Base-by-base conservation (phyloP, 35 echinoderm and acorn worm genomes). In the Lytechinus variegatus region DNA sequence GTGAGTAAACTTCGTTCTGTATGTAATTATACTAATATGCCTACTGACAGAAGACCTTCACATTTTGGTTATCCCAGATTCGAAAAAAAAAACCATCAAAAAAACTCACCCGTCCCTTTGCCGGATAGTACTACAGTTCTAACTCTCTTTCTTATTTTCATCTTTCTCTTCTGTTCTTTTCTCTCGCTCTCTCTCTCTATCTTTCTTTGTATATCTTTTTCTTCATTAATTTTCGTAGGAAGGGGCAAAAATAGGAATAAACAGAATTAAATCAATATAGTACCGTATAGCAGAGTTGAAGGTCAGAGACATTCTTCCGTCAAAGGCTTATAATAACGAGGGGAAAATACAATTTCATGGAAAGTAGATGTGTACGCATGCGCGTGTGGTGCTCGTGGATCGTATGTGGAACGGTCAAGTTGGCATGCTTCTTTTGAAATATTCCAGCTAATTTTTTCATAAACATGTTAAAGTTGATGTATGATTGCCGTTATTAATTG, bases 221-320 rank as follows among this genome's bases (percentile, higher is more conserved):
- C 16, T 4, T 24, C 66, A 79, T 79, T 79, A 79, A 79, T 24
- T 79, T 79, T 79, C 19, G 66, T 79, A 8, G 16, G 66, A 24
- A n/a, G 66, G 66, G 16, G 66, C 19, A n/a, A n/a, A 79, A 13
- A 44, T 44, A 44, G 19, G 21, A 79, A 79, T 19, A 79, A 79
- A 79, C 66, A n/a, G 10, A 79, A 71, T 71, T 71, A 24, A 79
- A 79, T 79, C 66, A 4, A 79, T 79, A 79, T 79, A 79, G 21
- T 79, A 79, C 66, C 66, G 66, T 79, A n/a, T n/a, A 79, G 66
- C 66, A 79, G 66, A 79, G 7, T 79, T 79, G 66, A 79, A 79
- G 66, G 66, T 79, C 66, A 79, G 66, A 24, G 66, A 24, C 66
- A 79, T n/a, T 16, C 19, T 79, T 8, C 4, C 66, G 16, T 24